Percentiles rank a stretch among this genome's conserved stretches.
phyloP scores from a whole-genome alignment of 2,797 vertebrate genomes.

The Coilia nasus region DNA sequence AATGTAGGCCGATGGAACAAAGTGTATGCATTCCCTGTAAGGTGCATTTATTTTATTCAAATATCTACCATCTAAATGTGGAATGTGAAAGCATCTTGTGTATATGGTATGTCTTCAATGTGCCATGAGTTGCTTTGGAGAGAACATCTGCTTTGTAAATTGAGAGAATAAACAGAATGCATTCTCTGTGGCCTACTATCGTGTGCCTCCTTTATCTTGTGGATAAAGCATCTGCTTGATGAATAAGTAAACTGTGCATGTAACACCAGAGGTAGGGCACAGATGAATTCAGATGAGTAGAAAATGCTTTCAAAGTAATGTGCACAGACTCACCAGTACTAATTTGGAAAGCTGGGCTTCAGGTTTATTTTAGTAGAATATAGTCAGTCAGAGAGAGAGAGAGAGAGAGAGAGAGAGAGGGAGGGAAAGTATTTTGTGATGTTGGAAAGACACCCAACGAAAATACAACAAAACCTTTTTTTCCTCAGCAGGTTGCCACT shows the following conservation, averaged over 20 bases:
- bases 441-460: background rate
- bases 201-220: background rate
- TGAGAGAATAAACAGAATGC: background rate
- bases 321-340: background rate
- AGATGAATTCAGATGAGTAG: background rate
- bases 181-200: background rate
- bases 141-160: background rate
- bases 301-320: background rate
- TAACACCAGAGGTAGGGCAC: constrained; percentile 8
- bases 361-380: background rate
- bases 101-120: background rate
- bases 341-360: background rate
- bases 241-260: background rate
- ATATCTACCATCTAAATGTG: background rate
- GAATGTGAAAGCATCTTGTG: background rate
- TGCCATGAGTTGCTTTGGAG: background rate
- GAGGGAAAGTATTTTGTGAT: background rate
- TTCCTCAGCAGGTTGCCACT: background rate
- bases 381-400: background rate
- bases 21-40: background rate
- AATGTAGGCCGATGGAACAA: background rate
- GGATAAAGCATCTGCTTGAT: background rate
- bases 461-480: background rate
- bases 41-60: background rate
- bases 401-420: too few species aligned